Evolutionary conservation across 2,888 invertebrate genomes (phyloP), one percentile per base, ranked within the genome.

Genomic region (Sepiola atlantica): DNA sequence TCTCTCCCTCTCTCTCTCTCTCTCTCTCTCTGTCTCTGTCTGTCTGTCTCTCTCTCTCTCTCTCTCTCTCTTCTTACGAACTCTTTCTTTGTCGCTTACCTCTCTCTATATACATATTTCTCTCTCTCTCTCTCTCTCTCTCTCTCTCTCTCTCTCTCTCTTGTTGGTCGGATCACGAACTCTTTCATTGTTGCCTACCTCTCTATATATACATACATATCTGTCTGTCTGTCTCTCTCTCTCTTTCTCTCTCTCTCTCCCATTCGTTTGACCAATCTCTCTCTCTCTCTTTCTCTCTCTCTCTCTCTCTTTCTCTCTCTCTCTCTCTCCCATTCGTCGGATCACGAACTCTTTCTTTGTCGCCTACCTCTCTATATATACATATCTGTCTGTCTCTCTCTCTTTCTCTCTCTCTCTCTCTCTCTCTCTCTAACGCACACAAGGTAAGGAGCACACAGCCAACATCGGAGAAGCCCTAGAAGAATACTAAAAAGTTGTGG

Each of bases 1-100:
- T 92, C 92, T 35, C 92, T 32, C 92, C 28, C 35, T 35, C n/a
- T 35, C 92, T 92, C 92, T 35, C 35, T 92, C 92, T 92, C 92
- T 92, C 35, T 92, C 92, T 92, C 92, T 35, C 35, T 12, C 35
- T 35, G 6, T 35, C 35, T 35, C 92, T 92, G 16, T 92, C 35
- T 16, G 10, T 35, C 92, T 35, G 10, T 28, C 28, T 92, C 28
- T 6, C 28, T 92, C 35, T 12, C 92, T 12, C 14, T 8, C 92
- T 92, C 10, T 92, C 35, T 32, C 18, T 24, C 24, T 28, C n/a
- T n/a, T n/a, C n/a, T n/a, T n/a, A n/a, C n/a, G n/a, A n/a, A n/a
- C n/a, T n/a, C n/a, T n/a, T n/a, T n/a, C n/a, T n/a, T n/a, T n/a
- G n/a, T n/a, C n/a, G 90, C 24, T 18, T 24, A 28, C 28, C 24